Base-by-base conservation (phyloP, 1,140 invertebrate genomes). In the Polypedilum vanderplanki region DNA sequence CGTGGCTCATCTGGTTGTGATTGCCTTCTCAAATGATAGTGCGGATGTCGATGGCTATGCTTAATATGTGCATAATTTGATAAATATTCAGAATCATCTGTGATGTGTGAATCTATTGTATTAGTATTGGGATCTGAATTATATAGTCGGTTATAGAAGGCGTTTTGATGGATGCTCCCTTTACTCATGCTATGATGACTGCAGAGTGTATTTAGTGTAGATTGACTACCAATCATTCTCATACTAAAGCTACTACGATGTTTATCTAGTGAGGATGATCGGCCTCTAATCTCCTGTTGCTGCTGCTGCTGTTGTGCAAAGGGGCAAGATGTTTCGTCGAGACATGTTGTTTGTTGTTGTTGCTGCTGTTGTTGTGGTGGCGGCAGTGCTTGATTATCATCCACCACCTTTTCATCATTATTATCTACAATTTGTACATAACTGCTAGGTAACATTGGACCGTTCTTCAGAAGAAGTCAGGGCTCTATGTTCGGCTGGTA, bases 231-330 rank as follows among this genome's bases (percentile, higher is more conserved):
- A 78, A 80, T 81, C 77, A 79, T 79, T 76, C 81, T 80, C 77
- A 82, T 82, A 73, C 82, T 81, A 79, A 79, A 81, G 78, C 81
- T 82, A 80, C 80, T 80, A 80, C 81, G 78, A 77, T 82, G 81
- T 79, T 82, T 33, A 4, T 15, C 22, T 12, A 73, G 40, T 75
- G 64, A 46, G 78, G 77, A 73, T 78, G 78, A 75, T 77, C 77
- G 57, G 65, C 75, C 1, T 22, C 12, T 57, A 15, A 41, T 17
- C 24, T 33, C 24, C 24, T 33, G 24, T 33, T 33, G 24, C 5
- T 33, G 24, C 24, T 33, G 2, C 24, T 33, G 24, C 5, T 33
- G 24, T 33, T 33, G 24, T 4, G 33, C 12, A 15, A 40, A 75
- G 17, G 24, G 78, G 5, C 78, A 24, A 17, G 22, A 17, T 17